These are phyloP conservation scores for Alethe castanea DNA, from an alignment of 2,113 vertebrate species.

Conservation along the genomic window DNA sequence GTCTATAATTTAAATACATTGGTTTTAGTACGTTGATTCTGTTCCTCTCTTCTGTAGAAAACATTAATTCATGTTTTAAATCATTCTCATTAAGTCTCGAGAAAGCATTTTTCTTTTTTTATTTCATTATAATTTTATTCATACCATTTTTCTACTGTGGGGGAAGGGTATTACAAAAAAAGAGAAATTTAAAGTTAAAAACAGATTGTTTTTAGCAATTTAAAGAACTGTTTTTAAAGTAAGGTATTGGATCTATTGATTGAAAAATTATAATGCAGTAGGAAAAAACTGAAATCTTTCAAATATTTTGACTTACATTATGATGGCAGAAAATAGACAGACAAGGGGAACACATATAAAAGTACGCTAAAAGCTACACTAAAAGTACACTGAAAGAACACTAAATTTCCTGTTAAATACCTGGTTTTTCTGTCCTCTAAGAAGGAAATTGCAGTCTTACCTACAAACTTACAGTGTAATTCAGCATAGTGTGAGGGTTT, in stretches of 20 bases:
- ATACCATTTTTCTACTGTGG: background rate
- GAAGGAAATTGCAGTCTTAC: background rate
- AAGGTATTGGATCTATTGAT: background rate
- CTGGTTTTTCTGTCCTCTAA: background rate
- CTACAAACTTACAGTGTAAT: background rate
- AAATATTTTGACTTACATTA: background rate
- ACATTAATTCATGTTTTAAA: fast-evolving
- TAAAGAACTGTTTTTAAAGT: background rate
- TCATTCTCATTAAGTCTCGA: background rate
- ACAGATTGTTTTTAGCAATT: background rate
- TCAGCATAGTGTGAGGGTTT: background rate
- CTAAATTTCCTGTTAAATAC: background rate
- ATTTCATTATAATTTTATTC: background rate
- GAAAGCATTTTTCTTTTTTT: background rate
- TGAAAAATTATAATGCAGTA: background rate
- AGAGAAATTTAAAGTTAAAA: background rate
- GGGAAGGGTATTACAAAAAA: background rate
- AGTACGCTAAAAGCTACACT: background rate
- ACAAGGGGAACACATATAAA: background rate
- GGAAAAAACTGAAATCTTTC: background rate
- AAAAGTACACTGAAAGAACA: background rate
- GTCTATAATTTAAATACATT: background rate
- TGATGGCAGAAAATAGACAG: background rate
- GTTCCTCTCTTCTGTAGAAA: background rate
- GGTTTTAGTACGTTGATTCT: background rate